Percentiles rank a stretch among this genome's conserved stretches.
Conservation (phyloP, 1,140 invertebrate genomes). For the Macrobrachium rosenbergii region DNA sequence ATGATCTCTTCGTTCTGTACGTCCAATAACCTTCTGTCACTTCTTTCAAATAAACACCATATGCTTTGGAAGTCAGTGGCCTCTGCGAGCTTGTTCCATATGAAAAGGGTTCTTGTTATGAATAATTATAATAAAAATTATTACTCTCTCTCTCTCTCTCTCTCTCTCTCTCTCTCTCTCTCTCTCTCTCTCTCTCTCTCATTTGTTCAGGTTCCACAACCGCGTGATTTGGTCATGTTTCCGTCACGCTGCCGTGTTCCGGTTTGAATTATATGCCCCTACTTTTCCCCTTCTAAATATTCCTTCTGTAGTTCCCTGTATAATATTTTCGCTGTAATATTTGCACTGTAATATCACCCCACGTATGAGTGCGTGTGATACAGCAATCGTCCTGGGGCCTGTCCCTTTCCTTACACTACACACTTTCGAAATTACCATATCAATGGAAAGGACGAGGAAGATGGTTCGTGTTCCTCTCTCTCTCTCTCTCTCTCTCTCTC, state of each 20-base stretch:
- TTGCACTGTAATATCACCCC: no score
- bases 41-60: no score
- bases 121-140: no score
- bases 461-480: background rate
- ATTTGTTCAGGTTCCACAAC: background rate
- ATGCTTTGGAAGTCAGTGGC: no score
- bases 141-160: background rate
- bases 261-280: background rate
- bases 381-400: background rate
- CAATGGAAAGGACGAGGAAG: background rate
- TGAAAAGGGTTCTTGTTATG: no score
- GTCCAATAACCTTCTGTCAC: no score
- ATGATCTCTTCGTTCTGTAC: no score
- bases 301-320: background rate
- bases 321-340: no score
- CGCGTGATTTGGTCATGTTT: no score
- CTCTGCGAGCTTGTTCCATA: no score
- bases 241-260: no score
- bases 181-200: slow-evolving; percentile 1
- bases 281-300: background rate
- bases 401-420: background rate
- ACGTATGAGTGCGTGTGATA: no score
- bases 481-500: slow-evolving; percentile 15
- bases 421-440: background rate
- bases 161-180: slow-evolving; percentile 8